Conservation (phyloP, 2,113 vertebrate species). For the Oxyura jamaicensis region DNA sequence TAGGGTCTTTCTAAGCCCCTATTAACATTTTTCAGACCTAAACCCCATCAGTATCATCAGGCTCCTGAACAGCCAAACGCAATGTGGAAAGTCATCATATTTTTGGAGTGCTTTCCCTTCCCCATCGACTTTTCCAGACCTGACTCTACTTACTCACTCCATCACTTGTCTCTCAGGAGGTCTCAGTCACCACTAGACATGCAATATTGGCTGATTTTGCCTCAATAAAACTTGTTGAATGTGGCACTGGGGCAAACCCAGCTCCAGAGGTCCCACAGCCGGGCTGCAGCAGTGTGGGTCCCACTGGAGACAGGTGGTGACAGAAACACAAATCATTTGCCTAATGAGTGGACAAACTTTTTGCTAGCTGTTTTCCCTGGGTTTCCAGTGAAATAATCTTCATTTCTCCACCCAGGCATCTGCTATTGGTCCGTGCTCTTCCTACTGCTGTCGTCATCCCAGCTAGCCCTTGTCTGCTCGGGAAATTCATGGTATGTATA, state of each 20-base stretch:
- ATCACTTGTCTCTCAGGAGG: neutral
- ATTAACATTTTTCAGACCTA: neutral
- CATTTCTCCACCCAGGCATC: conserved; percentile 27
- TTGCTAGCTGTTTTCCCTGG: neutral
- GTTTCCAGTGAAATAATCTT: conserved; percentile 12
- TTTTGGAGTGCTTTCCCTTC: neutral
- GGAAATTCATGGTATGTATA: conserved; percentile 58
- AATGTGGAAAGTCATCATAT: neutral
- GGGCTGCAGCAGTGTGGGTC: neutral
- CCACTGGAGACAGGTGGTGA: neutral
- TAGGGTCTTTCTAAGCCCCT: neutral
- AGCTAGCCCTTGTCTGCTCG: conserved; percentile 59
- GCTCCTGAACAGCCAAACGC: neutral
- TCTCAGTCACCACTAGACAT: neutral
- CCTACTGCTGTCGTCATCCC: conserved; percentile 20
- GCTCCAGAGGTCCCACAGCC: neutral
- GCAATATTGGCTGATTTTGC: neutral
- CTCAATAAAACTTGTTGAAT: neutral
- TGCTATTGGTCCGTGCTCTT: conserved; percentile 9
- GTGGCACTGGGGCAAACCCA: neutral
- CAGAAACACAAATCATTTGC: conserved; percentile 29
- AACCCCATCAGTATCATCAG: neutral
- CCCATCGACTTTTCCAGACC: neutral
- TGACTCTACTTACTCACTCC: neutral
- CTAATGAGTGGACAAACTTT: neutral